These are phyloP conservation scores for Sturnira hondurensis DNA, from an alignment of 2,113 vertebrate genomes.

Conservation along the genomic window DNA sequence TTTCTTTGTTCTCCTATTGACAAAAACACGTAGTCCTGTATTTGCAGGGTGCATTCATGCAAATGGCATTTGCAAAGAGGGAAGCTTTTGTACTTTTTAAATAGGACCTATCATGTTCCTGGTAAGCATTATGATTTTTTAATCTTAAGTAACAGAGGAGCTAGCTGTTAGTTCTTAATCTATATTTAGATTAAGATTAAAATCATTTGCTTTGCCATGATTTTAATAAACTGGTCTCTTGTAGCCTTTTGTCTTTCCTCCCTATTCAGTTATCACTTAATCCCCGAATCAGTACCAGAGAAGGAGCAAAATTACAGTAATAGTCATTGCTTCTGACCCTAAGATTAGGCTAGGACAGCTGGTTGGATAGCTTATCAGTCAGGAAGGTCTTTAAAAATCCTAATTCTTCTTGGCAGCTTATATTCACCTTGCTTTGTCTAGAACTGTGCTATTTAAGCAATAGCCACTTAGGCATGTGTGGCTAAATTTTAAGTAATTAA, in stretches of 20 bases:
- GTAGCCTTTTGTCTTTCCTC: background rate
- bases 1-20: slow-evolving; percentile 23
- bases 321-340: slow-evolving; percentile 32
- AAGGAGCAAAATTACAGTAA: background rate
- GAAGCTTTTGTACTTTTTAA: background rate
- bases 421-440: slow-evolving; percentile 8
- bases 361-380: background rate
- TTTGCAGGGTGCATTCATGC: background rate
- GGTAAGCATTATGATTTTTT: background rate
- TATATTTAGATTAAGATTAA: too few relatives aligned
- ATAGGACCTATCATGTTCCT: background rate
- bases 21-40: background rate
- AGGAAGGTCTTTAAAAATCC: background rate
- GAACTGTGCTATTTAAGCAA: background rate
- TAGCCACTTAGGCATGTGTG: background rate
- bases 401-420: background rate
- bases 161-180: background rate
- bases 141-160: background rate
- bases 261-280: background rate
- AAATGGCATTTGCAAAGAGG: background rate
- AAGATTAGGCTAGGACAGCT: background rate
- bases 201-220: too few relatives aligned
- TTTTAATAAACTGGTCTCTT: too few relatives aligned
- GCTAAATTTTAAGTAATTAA: slow-evolving; percentile 42
- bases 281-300: background rate